Percentiles rank a stretch among this genome's conserved stretches.
Conservation (phyloP, 2,113 vertebrate genomes). For the Indicator indicator region DNA sequence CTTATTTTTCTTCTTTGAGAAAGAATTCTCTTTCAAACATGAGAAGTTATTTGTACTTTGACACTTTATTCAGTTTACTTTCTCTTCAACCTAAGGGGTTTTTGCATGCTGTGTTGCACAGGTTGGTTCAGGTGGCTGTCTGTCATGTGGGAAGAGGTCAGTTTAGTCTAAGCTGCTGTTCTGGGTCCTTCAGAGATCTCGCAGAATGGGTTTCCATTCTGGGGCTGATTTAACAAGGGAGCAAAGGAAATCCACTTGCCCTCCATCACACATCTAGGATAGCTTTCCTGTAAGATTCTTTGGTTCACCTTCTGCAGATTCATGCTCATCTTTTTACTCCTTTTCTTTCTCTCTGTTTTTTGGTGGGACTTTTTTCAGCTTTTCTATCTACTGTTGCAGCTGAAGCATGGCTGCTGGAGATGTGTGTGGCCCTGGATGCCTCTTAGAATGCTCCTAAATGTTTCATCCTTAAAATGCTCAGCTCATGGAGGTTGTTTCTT, state of each 20-base stretch:
- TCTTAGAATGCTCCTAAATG: background rate
- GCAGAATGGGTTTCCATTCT: rapidly evolving
- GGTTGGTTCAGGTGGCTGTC: background rate
- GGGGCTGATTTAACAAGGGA: background rate
- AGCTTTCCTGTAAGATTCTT: rapidly evolving
- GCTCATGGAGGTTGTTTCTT: rapidly evolving
- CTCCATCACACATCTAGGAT: rapidly evolving
- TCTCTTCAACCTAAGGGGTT: background rate
- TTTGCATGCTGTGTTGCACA: background rate
- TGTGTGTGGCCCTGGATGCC: rapidly evolving
- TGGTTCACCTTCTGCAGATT: background rate
- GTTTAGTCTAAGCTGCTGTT: background rate
- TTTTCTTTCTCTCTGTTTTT: background rate
- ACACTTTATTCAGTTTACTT: background rate
- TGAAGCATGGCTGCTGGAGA: background rate
- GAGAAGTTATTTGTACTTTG: background rate
- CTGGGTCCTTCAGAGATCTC: background rate
- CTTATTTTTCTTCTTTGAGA: background rate
- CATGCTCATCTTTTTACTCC: background rate
- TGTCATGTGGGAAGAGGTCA: background rate
- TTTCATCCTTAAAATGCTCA: background rate
- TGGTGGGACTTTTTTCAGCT: background rate
- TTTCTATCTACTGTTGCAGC: rapidly evolving
- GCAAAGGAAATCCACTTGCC: background rate
- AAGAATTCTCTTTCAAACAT: background rate